Evolutionary conservation across 2,113 vertebrate species (phyloP), one percentile per base, ranked within the genome.

Genomic region (Cichladusa arquata): DNA sequence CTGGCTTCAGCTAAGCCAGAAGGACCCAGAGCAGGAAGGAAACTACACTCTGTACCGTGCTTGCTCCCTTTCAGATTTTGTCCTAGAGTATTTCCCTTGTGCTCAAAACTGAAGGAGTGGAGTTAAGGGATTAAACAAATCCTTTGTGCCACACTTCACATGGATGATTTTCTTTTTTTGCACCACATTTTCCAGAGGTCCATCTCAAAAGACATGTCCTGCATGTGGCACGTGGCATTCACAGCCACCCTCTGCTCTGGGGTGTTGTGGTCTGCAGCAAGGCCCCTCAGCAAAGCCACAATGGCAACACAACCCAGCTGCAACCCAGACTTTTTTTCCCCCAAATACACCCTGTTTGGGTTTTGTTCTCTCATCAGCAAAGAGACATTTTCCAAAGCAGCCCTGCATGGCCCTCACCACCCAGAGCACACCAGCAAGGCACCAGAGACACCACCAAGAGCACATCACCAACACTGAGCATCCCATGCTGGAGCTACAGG

Each of bases 1-100:
- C 44, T 56, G 67, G 60, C 36, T 90, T 73, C 85, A 74, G 62
- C 22, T 0, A 5, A 91, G 90, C 64, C 67, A 80, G 84, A 94
- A 94, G 82, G 61, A 74, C 56, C 3, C 40, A 23, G 91, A 92
- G 86, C 51, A 71, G 79, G 67, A 93, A 74, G 65, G 47, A 88
- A 83, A 88, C 31, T 7, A 14, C 12, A 26, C 31, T 85, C 73
- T 44, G 33, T 44, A 61, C 71, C 58, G 23, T 2, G 12, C 44
- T 45, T 16, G 25, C 8, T 50, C 48, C 24, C 42, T 47, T 70
- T 73, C 2, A 5, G 28, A 58, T 94, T 85, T 77, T 4, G 5
- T 62, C 50, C 80, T 33, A 5, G 20, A 70, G 13, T 10, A 23
- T 82, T 87, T 70, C 64, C 71, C 24, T 78, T 9, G 10, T 10